These are phyloP conservation scores for Drymonia ruficornis DNA, from an alignment of 2,888 invertebrate species.

Conservation along the genomic window DNA sequence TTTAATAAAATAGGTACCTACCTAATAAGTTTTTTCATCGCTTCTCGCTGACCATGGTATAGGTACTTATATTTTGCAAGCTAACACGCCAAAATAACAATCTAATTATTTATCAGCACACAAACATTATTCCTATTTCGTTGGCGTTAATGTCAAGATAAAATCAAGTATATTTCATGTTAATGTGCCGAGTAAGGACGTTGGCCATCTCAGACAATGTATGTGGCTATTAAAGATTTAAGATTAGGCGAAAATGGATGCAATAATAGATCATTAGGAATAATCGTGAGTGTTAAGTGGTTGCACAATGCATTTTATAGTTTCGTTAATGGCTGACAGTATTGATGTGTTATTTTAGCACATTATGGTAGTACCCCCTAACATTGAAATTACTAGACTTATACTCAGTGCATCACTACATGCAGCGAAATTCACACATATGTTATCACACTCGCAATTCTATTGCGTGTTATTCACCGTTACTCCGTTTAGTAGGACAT, in stretches of 20 bases:
- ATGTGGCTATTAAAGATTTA: constrained; percentile 41
- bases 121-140: constrained; percentile 16
- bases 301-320: constrained; percentile 19
- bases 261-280: constrained; percentile 38
- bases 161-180: constrained; percentile 45
- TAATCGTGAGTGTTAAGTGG: constrained; percentile 8
- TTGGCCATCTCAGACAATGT: constrained; percentile 28
- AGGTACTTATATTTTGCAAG: too few relatives aligned
- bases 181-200: constrained; percentile 50
- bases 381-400: too few relatives aligned
- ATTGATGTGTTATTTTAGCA: too few relatives aligned
- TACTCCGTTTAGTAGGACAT: too few relatives aligned
- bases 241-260: constrained; percentile 42
- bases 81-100: constrained; percentile 14
- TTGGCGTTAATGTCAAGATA: constrained; percentile 20
- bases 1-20: too few relatives aligned
- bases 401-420: too few relatives aligned
- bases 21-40: too few relatives aligned
- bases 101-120: constrained; percentile 26
- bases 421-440: too few relatives aligned
- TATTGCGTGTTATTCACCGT: too few relatives aligned
- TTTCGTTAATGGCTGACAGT: neutral
- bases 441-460: too few relatives aligned
- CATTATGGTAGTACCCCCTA: too few relatives aligned
- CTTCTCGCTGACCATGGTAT: too few relatives aligned